A percentile compares a stretch with the other conserved stretches of the same genome.
Evolutionary conservation across 1,140 invertebrate species (phyloP).

Genomic region (Capitella teleta): DNA sequence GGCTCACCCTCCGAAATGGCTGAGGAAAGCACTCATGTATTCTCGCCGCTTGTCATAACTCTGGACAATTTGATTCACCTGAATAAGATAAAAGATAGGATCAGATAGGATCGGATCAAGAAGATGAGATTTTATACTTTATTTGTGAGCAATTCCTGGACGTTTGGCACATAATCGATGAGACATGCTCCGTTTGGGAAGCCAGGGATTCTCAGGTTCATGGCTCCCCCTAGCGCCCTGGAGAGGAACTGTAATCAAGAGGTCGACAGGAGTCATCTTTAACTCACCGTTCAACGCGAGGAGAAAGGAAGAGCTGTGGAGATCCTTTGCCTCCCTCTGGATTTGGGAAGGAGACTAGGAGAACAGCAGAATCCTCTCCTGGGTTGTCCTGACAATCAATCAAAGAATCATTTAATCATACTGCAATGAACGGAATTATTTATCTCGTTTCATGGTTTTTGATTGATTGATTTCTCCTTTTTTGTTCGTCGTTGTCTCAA

Average conservation of each 20-base stretch:
- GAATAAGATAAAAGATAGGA: constrained; percentile 14
- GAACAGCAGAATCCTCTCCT: constrained; percentile 30
- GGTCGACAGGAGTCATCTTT: background rate
- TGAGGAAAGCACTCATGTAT: constrained; percentile 35
- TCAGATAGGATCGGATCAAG: no score
- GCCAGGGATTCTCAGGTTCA: constrained; percentile 29
- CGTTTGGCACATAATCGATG: constrained; percentile 36
- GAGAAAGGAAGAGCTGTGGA: constrained; percentile 37
- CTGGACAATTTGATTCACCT: constrained; percentile 32
- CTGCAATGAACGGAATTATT: no score
- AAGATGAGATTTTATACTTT: no score
- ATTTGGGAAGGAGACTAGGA: constrained; percentile 28
- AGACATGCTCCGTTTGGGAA: constrained; percentile 30
- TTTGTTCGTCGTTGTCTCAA: no score
- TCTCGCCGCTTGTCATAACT: constrained; percentile 38
- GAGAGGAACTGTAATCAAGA: background rate
- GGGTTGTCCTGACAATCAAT: constrained; percentile 24
- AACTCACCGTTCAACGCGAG: constrained; percentile 36
- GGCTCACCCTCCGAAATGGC: constrained; percentile 32
- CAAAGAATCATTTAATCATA: no score
- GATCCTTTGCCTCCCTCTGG: constrained; percentile 30
- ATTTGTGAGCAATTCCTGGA: constrained; percentile 26
- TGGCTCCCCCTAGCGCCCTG: constrained; percentile 34
- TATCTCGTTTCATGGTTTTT: no score
- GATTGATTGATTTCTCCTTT: no score